A percentile compares a stretch with the other conserved stretches of the same genome.
These are phyloP conservation scores for Eulimnadia texana DNA, from an alignment of 1,140 invertebrate species.

Conservation along the genomic window DNA sequence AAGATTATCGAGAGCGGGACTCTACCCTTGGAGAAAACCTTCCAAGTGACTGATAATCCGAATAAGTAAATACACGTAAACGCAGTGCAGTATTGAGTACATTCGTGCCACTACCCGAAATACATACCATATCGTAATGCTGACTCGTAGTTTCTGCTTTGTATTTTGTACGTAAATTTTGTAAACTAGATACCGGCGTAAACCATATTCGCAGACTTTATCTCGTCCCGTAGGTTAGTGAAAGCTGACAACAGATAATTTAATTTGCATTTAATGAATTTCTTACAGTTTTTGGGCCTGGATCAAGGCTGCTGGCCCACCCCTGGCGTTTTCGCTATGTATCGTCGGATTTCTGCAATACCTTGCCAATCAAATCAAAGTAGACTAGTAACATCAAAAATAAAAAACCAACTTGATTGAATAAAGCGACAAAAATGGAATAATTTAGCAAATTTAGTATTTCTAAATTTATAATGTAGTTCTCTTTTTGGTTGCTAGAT, in stretches of 20 bases:
- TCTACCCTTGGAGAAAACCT: slow-evolving; percentile 22
- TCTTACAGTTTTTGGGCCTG: slow-evolving; percentile 46
- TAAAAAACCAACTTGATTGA: neutral
- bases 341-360: neutral
- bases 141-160: neutral
- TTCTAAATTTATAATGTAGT: too few species aligned
- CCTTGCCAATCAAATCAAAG: neutral
- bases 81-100: slow-evolving; percentile 22
- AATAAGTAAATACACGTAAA: slow-evolving; percentile 36
- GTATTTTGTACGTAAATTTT: neutral
- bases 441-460: too few species aligned
- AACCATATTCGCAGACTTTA: neutral
- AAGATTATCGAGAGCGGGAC: slow-evolving; percentile 39
- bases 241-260: too few species aligned
- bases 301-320: slow-evolving; percentile 54
- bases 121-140: neutral
- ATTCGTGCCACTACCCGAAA: neutral
- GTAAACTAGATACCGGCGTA: neutral
- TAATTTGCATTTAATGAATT: too few species aligned
- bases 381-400: neutral
- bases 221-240: too few species aligned
- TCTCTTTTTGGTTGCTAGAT: too few species aligned
- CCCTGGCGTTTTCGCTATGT: slow-evolving; percentile 38
- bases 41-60: slow-evolving; percentile 16
- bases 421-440: too few species aligned